A percentile compares a stretch with the other conserved stretches of the same genome.
Conservation (phyloP, 2,113 vertebrate genomes). For the Anolis carolinensis region DNA sequence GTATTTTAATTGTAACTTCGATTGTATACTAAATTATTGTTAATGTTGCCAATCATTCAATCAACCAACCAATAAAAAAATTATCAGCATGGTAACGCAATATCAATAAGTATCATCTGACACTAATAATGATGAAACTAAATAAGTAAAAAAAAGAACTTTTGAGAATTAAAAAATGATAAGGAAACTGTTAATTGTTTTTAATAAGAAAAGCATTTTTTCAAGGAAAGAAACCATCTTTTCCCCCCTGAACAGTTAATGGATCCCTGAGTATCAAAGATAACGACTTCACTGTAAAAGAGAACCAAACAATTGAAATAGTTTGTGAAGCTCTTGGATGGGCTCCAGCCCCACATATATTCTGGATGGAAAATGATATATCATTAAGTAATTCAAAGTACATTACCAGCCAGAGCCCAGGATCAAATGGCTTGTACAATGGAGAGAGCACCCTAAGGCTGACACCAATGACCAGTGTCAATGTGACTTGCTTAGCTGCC, state of each 20-base stretch:
- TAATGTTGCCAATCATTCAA: no score
- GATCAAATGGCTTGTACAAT: constrained; percentile 62
- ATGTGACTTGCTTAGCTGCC: constrained; percentile 81
- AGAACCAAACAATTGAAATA: constrained; percentile 74
- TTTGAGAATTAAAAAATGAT: constrained; percentile 12
- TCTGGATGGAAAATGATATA: constrained; percentile 78
- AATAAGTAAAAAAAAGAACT: not conserved
- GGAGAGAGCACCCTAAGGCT: constrained; percentile 77
- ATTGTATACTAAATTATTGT: no score
- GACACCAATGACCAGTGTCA: constrained; percentile 69
- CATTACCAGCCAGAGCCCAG: constrained; percentile 65
- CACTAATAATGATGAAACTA: not conserved
- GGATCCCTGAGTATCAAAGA: constrained; percentile 78
- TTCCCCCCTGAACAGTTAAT: constrained; percentile 76
- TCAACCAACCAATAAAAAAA: not conserved
- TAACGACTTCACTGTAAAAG: constrained; percentile 66
- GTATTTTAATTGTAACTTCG: no score
- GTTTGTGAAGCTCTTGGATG: constrained; percentile 82
- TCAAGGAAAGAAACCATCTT: constrained; percentile 67
- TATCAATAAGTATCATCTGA: not conserved
- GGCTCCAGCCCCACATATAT: constrained; percentile 78
- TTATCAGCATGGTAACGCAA: not conserved
- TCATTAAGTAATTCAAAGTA: constrained; percentile 70
- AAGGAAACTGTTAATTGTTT: not conserved
- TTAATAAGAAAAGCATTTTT: constrained; percentile 10